Evolutionary conservation across 2,888 invertebrate species (phyloP).

Genomic region (Troides helena): DNA sequence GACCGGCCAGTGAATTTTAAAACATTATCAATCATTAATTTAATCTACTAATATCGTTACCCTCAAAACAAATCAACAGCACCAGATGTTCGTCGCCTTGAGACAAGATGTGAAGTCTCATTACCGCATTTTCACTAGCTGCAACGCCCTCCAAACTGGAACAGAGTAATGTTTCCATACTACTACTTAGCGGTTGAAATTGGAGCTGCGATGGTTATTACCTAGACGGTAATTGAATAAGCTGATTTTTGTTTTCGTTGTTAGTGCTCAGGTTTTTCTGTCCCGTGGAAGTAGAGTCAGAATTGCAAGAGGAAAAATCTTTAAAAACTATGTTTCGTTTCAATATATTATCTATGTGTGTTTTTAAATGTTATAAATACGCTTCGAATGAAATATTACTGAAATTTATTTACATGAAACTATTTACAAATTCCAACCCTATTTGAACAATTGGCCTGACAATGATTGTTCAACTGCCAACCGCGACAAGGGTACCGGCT

Average conservation of each 20-base stretch:
- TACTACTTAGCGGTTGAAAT: too few relatives aligned
- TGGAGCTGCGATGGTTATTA: too few relatives aligned
- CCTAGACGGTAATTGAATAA: background rate
- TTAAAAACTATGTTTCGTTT: background rate
- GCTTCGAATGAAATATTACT: slow-evolving; percentile 13
- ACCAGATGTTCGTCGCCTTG: too few relatives aligned
- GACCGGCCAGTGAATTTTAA: background rate
- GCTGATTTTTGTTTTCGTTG: background rate
- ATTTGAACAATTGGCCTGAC: slow-evolving; percentile 39
- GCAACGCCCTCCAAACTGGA: background rate
- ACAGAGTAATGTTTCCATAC: too few relatives aligned
- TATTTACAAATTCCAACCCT: slow-evolving; percentile 34
- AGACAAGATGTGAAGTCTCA: too few relatives aligned
- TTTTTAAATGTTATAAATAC: background rate
- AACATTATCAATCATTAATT: background rate
- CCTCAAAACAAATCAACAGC: background rate
- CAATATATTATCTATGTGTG: background rate
- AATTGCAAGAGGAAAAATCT: too few relatives aligned
- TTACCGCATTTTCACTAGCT: too few relatives aligned
- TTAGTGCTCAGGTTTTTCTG: background rate
- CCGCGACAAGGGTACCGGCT: slow-evolving; percentile 54
- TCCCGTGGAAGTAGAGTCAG: too few relatives aligned
- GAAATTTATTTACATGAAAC: slow-evolving; percentile 13
- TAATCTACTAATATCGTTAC: too few relatives aligned
- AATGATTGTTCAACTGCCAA: slow-evolving; percentile 50